Base-by-base conservation (phyloP, 2,888 invertebrate species). In the Osmoderma eremita region DNA sequence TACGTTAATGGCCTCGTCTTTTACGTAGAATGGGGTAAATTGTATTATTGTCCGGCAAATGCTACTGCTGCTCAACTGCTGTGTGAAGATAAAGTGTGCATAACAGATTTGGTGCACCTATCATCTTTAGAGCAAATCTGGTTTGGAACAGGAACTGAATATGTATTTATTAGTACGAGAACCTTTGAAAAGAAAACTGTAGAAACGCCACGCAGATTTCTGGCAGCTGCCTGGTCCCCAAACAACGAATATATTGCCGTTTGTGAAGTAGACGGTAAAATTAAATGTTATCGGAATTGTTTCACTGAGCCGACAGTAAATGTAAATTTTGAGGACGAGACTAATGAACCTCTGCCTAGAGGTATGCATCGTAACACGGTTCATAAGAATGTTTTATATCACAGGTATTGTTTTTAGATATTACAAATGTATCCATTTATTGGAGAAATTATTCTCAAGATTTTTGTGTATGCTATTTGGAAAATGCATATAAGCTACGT, bases 121-220 rank as follows among this genome's bases (percentile, higher is more conserved):
- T 17, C 48, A 20, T n/a, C 56, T 22, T 45, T 18, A 38, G 38
- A 65, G 6, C 36, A 54, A 17, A 4, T 65, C 5, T 65, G 53
- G 53, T 65, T 56, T 18, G 65, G 65, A 4, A 65, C 48, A 13
- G 65, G 65, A 15, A 12, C 41, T 0, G 45, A 54, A 13, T 56
- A 48, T 22, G 39, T 65, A 0, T 65, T 20, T 49, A 12, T 56
- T 10, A 13, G 38, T 36, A 24, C 42, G 5, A 36, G 13, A 4
- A 38, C 48, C 2, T 12, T 49, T 12, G 18, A 22, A 3, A 38
- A 49, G 3, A 38, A 18, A 8, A 15, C 48, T 48, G 39, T 56
- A 18, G 30, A 39, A 24, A 17, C 45, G 12, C 56, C 22, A 18
- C 2, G 10, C 5, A 20, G 12, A n/a, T 65, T 48, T 38, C 3